Conservation (phyloP, 2,888 invertebrate genomes). For the Venustoraphidia nigricollis region DNA sequence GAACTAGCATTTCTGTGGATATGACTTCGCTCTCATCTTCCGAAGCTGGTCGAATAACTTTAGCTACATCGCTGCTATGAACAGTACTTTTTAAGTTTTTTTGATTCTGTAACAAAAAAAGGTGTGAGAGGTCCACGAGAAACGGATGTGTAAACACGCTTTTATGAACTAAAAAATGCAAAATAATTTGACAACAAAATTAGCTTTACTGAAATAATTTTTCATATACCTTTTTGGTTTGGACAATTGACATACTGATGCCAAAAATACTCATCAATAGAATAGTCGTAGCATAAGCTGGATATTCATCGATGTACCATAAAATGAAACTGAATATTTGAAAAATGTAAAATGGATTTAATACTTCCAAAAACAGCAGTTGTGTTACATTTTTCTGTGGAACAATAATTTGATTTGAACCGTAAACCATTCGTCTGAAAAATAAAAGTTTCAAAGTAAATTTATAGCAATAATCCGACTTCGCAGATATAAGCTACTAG, state of each 20-base stretch:
- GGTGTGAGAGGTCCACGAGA: too few species aligned
- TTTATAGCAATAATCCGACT: too few species aligned
- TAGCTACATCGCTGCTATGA: conserved; percentile 48
- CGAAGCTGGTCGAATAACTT: conserved; percentile 34
- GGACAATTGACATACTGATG: conserved; percentile 66
- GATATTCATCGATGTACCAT: conserved; percentile 80
- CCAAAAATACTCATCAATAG: conserved; percentile 70
- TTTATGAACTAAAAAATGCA: too few species aligned
- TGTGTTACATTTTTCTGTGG: conserved; percentile 59
- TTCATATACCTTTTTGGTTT: conserved; percentile 58
- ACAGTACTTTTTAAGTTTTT: conserved; percentile 76
- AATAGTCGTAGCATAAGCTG: conserved; percentile 77
- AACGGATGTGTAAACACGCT: too few species aligned
- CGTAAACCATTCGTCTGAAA: conserved; percentile 61
- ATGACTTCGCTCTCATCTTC: conserved; percentile 30
- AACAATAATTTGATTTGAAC: conserved; percentile 68
- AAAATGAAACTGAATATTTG: conserved; percentile 80
- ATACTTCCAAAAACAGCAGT: conserved; percentile 64
- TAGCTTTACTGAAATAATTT: not conserved
- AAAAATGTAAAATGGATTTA: conserved; percentile 92
- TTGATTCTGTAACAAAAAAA: conserved; percentile 54
- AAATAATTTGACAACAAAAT: too few species aligned
- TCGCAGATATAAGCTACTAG: too few species aligned
- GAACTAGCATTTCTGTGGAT: conserved; percentile 63
- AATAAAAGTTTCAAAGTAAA: too few species aligned